These are phyloP conservation scores for Ornithoptera alexandrae DNA, from an alignment of 2,888 invertebrate species.

Conservation along the genomic window DNA sequence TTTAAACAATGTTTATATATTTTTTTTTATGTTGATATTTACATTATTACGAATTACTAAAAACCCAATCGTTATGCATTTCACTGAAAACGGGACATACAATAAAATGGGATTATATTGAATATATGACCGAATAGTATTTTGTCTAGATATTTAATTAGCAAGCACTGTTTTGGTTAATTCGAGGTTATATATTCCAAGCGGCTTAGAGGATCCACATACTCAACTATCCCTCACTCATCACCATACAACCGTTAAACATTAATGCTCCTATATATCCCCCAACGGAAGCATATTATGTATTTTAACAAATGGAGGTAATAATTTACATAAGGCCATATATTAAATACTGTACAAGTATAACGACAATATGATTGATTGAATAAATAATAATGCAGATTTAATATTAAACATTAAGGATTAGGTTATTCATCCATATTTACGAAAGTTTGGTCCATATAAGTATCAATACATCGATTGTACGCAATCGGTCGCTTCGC, in stretches of 20 bases:
- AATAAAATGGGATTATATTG: constrained; percentile 48
- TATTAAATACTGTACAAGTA: constrained; percentile 76
- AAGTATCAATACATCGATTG: constrained; percentile 75
- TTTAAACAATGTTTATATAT: constrained; percentile 48
- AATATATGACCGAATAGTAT: constrained; percentile 58
- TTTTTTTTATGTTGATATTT: constrained; percentile 47
- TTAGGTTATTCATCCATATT: constrained; percentile 72
- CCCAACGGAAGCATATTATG: constrained; percentile 64
- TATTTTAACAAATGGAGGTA: constrained; percentile 62
- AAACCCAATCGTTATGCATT: constrained; percentile 54
- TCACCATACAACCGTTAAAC: constrained; percentile 49
- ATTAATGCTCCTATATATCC: constrained; percentile 48
- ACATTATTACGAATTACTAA: constrained; percentile 50
- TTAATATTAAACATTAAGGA: constrained; percentile 74
- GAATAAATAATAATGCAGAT: constrained; percentile 70
- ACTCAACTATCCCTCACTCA: constrained; percentile 40
- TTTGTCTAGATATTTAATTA: constrained; percentile 55
- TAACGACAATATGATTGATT: constrained; percentile 77
- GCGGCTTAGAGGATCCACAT: constrained; percentile 50
- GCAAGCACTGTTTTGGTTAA: constrained; percentile 59
- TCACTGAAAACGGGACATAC: constrained; percentile 58
- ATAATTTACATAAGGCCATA: constrained; percentile 79
- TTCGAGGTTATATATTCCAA: constrained; percentile 56
- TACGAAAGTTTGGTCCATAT: constrained; percentile 80
- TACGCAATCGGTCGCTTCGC: constrained; percentile 57